Base-by-base conservation (phyloP, 2,888 invertebrate genomes). In the Netelia melanura region DNA sequence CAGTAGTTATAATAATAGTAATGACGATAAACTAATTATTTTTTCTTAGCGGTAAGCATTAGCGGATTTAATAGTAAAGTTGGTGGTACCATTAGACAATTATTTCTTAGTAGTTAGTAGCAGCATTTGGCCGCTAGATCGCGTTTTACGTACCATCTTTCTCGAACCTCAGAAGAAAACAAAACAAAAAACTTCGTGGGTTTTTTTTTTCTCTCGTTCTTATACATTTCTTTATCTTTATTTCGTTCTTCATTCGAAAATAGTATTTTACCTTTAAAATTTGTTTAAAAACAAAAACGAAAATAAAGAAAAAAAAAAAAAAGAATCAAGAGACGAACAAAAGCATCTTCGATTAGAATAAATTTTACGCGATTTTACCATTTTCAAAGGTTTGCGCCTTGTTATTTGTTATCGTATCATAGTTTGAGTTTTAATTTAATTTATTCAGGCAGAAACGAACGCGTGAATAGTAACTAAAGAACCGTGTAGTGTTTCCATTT, bases 381-480 rank as follows among this genome's bases (percentile, higher is more conserved):
- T 68, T 71, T 67, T 79, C 65, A 85, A 75, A 56, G 48, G 48
- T 87, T 87, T 84, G 87, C 86, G 75, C 83, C 17, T 21, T 48
- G 6, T 23, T 38, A 58, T 58, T 14, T 48, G 21, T 21, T 21
- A 48, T 48, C 14, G 62, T 75, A 64, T 52, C n/a, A 52, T 43
- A 72, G 54, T 65, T 38, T 52, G 67, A 76, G 81, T 80, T 54
- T 83, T 79, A 85, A 85, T 85, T 82, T 78, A 85, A 75, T 85
- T 84, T 70, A 85, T 81, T 75, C 81, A 82, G 72, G 78, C 72
- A 85, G 64, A 84, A 75, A 82, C 74, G 81, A 85, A 70, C 92
- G 91, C 89, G 87, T 89, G 89, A 91, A 92, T 93, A 93, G 92
- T 93, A 93, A 93, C 93, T 93, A 92, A 93, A 92, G 90, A 92